Evolutionary conservation across 2,797 vertebrate genomes (phyloP), one percentile per base, ranked within the genome.

Genomic region (Lutjanus campechanus): DNA sequence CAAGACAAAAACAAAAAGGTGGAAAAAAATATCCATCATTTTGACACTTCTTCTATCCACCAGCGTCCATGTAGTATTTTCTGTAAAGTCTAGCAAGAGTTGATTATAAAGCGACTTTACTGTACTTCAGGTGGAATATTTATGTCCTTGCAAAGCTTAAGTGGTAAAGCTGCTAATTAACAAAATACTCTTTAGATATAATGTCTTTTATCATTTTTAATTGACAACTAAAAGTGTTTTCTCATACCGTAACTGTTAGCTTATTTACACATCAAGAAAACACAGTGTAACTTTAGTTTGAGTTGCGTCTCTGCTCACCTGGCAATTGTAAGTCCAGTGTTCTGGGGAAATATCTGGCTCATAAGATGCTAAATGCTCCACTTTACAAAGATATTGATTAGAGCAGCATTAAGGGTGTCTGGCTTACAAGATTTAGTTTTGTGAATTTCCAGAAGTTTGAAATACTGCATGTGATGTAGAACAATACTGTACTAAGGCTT

Each of bases 11-110:
- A 81, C 41, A 83, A 69, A 72, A 41, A 56, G 46, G 40, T 63
- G 71, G 69, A 69, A 58, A 69, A 79, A 79, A 72, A 69, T 0
- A 85, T 90, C 19, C 59, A 85, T 91, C 70, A 89, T 71, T 69
- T 68, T 88, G 84, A 89, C 87, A 80, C 74, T 56, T 79, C 59
- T 83, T 74, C 65, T 65, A 36, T 51, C 65, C 53, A 20, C 62
- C 5, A 15, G 41, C 22, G 59, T 46, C 59, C 44, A 43, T 44
- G 51, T 58, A 17, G 10, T 43, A 10, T 67, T 66, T 59, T n/a
- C 58, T 59, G 7, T 62, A 17, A 75, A 49, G 16, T 19, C 67
- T 61, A 75, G 46, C 56, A 81, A 10, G 1, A 15, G 20, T 25
- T 65, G 29, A 53, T 49, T 56, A 29, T 64, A 29, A 55, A 76